A percentile compares a stretch with the other conserved stretches of the same genome.
phyloP scores from a whole-genome alignment of 1,140 invertebrate species.

The Drosophila lacertosa region DNA sequence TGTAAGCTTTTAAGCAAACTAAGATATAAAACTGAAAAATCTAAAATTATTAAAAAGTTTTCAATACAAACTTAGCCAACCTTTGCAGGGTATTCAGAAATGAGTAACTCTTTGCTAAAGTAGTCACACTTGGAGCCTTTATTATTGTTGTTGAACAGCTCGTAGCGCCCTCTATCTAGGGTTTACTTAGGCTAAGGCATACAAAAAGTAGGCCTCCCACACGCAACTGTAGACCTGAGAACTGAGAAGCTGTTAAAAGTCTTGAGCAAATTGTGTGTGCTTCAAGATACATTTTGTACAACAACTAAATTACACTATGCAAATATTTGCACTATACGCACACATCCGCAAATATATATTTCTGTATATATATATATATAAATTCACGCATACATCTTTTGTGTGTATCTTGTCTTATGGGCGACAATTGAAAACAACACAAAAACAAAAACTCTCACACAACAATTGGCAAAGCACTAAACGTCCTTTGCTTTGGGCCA shows the following conservation, averaged over 20 bases:
- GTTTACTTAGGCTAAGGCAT: conserved; percentile 43
- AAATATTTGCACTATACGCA: conserved; percentile 64
- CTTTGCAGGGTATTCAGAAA: no score
- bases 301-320: conserved; percentile 81
- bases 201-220: conserved; percentile 34
- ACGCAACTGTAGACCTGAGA: background rate
- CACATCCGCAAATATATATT: conserved; percentile 1
- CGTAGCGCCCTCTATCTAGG: conserved; percentile 21
- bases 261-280: conserved; percentile 61
- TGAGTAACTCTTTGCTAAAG: no score
- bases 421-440: conserved; percentile 45
- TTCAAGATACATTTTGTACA: conserved; percentile 65
- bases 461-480: conserved; percentile 45
- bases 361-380: conserved; percentile 7
- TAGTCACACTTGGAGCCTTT: conserved; percentile 5
- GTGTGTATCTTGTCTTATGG: conserved; percentile 18
- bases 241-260: conserved; percentile 63
- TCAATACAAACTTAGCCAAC: no score
- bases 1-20: no score
- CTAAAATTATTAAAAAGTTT: no score
- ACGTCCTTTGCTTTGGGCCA: conserved; percentile 48
- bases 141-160: conserved; percentile 33
- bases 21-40: no score
- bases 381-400: conserved; percentile 6
- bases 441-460: conserved; percentile 45